Evolutionary conservation across 2,113 vertebrate species (phyloP), one percentile per base, ranked within the genome.

Genomic region (Acinonyx jubatus): DNA sequence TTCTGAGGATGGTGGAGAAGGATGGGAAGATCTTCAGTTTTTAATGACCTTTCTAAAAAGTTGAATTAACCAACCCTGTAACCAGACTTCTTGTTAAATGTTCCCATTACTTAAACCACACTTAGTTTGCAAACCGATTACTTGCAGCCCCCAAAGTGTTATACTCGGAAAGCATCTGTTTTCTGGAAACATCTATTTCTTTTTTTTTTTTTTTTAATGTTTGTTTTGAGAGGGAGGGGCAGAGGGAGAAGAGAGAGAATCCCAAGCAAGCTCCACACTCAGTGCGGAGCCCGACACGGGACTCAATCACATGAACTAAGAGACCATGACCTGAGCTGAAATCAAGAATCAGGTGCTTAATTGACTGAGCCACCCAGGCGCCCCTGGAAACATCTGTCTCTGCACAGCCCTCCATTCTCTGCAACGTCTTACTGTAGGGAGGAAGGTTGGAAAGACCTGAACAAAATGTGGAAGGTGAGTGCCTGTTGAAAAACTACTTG

Each of bases 171-270:
- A 96, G 18, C 73, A 89, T 79, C 71, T 71, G 18, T 92, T 97
- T 94, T 95, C 66, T 96, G 83, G 61, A 92, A 94, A 87, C 18
- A 57, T 84, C 71, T 45, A 52, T 87, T 94, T 87, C 52, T 95
- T 55, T 50, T 50, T 50, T 50, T 2, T 50, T 9, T 50, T 11
- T 50, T 50, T 50, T 50, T 50, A 50, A 45, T 45, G 45, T 50
- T 50, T 50, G 13, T 14, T 50, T 50, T 50, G 50, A 50, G 3
- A 50, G 50, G 50, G 50, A 50, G 50, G 50, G 50, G 13, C 55
- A 55, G 55, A 55, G 55, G 18, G 55, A 55, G 55, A 55, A 55
- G 55, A 55, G 55, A 55, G 18, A 55, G 55, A 55, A 55, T 55
- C 18, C 55, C 55, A 55, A 55, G 55, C 18, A 55, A 19, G 55